Evolutionary conservation across 2,797 vertebrate species (phyloP), one percentile per base, ranked within the genome.

Genomic region (Girardinus metallicus): DNA sequence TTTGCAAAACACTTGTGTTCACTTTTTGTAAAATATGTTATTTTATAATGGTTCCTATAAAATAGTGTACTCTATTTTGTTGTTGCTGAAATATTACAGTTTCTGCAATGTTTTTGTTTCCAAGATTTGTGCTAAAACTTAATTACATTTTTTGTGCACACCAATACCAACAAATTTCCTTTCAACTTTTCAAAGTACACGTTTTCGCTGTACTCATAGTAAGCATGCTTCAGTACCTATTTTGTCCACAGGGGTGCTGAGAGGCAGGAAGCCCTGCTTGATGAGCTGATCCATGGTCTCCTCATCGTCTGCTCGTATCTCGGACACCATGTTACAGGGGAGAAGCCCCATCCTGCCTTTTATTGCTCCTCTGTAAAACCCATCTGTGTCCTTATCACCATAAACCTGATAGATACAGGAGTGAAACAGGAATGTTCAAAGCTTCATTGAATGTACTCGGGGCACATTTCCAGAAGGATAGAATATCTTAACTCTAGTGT

Each of bases 241-340:
- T 94, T 96, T 97, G 92, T 98, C 97, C 81, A 99, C 96, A 0
- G 98, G 98, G 1, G 98, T 99, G 92, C 96, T 99, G 86, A 99
- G 92, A 0, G 98, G 97, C 70, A 99, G 97, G 88, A 99, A 99
- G 66, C 98, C 98, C 90, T 99, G 98, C 76, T 97, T 97, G 11
- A 99, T 95, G 34, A 99, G 97, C 91, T 99, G 97, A 41, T 97
- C 97, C 96, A 97, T 96, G 86, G 97, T 97, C 88, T 98, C 97
- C 46, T 99, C 97, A 2, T 99, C 98, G 11, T 98, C 98, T 0
- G 98, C 97, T 76, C 97, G 96, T 78, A 99, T 98, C 93, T 99
- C 98, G 0, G 98, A 99, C 88, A 99, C 98, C 98, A 99, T 99
- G 86, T 99, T 99, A 75, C 98, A 99, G 0, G 98, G 98, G 57